phyloP scores from a whole-genome alignment of 2,113 vertebrate species.

The Asarcornis scutulata region DNA sequence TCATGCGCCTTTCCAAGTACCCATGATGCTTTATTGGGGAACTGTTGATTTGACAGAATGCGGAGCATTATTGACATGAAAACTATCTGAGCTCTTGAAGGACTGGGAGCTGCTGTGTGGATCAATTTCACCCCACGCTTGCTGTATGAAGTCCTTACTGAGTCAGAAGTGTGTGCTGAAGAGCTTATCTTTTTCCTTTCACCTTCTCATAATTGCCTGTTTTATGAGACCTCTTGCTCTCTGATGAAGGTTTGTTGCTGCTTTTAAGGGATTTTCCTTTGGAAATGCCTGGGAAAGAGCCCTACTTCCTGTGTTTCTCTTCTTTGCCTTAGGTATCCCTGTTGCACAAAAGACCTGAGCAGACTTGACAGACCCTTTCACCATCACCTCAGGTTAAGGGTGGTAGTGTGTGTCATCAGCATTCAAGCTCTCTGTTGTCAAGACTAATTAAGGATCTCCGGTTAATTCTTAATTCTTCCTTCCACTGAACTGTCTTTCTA shows the following conservation, averaged over 20 bases:
- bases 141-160: neutral
- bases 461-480: constrained; percentile 9
- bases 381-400: neutral
- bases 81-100: neutral
- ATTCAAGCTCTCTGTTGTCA: neutral
- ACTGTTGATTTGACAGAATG: neutral
- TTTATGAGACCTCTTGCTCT: neutral
- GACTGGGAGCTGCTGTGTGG: neutral
- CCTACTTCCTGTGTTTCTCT: neutral
- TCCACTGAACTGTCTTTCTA: neutral
- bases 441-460: neutral
- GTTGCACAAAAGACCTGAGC: neutral
- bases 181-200: constrained; percentile 4
- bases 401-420: neutral
- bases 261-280: neutral
- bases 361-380: neutral
- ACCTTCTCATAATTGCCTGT: neutral
- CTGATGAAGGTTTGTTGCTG: neutral
- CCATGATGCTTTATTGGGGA: neutral
- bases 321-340: neutral
- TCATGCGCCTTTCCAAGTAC: neutral
- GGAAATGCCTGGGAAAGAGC: neutral
- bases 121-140: neutral
- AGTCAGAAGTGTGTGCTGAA: constrained; percentile 29
- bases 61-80: neutral